Evolutionary conservation across 2,888 invertebrate genomes (phyloP).

Genomic region (Zelleria hepariella): DNA sequence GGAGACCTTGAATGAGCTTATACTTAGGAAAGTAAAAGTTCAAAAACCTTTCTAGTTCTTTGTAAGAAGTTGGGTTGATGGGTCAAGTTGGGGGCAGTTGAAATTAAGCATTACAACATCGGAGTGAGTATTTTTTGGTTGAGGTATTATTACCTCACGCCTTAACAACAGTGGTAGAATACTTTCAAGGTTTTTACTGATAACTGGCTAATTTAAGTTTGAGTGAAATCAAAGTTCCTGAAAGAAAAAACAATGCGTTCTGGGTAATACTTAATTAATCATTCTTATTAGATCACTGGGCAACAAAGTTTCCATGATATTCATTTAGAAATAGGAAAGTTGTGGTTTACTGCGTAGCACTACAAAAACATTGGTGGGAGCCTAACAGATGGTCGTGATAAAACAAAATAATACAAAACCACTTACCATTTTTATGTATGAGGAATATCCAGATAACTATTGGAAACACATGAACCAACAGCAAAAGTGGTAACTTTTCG

Average conservation of each 20-base stretch:
- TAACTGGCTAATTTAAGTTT: not conserved
- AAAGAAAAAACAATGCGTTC: too few species aligned
- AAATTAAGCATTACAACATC: too few species aligned
- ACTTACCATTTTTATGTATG: not conserved
- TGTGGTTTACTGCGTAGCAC: not conserved
- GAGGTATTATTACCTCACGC: too few species aligned
- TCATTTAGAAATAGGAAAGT: not conserved
- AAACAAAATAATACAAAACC: not conserved
- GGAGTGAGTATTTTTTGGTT: not conserved
- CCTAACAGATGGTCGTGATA: not conserved
- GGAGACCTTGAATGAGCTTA: too few species aligned
- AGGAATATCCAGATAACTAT: not conserved
- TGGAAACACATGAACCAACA: not conserved
- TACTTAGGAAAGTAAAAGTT: too few species aligned
- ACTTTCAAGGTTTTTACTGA: not conserved
- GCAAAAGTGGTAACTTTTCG: not conserved
- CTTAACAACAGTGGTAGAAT: too few species aligned
- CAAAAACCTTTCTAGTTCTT: too few species aligned
- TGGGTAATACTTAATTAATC: too few species aligned
- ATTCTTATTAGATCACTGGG: too few species aligned
- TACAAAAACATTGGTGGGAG: not conserved
- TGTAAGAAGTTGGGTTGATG: too few species aligned
- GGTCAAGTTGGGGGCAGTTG: too few species aligned
- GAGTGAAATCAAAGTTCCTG: not conserved
- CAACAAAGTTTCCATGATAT: not conserved